A percentile compares a stretch with the other conserved stretches of the same genome.
phyloP scores from a whole-genome alignment of 2,888 invertebrate genomes.

The Ophion costatus region DNA sequence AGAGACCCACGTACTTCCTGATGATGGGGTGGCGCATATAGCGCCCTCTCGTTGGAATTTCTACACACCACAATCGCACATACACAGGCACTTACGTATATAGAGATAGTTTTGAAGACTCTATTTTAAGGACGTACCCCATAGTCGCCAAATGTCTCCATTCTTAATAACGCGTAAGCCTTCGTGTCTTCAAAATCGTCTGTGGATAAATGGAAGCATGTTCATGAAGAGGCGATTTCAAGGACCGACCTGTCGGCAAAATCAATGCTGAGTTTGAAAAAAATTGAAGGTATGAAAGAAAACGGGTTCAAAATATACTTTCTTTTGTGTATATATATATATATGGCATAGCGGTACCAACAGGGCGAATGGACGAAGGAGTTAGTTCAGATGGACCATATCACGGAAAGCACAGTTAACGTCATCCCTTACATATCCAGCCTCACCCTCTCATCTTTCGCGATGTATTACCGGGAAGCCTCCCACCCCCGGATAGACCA shows the following conservation, averaged over 20 bases:
- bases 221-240: too few relatives aligned
- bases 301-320: too few relatives aligned
- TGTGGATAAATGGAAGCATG: too few relatives aligned
- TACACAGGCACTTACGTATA: neutral
- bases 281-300: too few relatives aligned
- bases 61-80: neutral
- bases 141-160: too few relatives aligned
- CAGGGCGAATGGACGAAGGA: conserved; percentile 9
- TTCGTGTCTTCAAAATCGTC: too few relatives aligned
- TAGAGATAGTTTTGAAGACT: neutral
- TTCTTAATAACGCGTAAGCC: too few relatives aligned
- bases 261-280: too few relatives aligned
- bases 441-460: conserved; percentile 28
- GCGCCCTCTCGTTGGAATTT: conserved; percentile 48
- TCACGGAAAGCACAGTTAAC: conserved; percentile 47
- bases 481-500: conserved; percentile 6
- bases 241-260: too few relatives aligned
- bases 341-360: neutral
- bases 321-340: too few relatives aligned
- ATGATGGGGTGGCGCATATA: conserved; percentile 37
- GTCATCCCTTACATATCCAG: conserved; percentile 53
- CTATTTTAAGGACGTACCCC: too few relatives aligned
- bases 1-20: conserved; percentile 55
- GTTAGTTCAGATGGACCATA: conserved; percentile 44
- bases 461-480: conserved; percentile 35